Percentiles rank a stretch among this genome's conserved stretches.
Evolutionary conservation across 2,113 vertebrate genomes (phyloP).

Genomic region (Alligator mississippiensis): DNA sequence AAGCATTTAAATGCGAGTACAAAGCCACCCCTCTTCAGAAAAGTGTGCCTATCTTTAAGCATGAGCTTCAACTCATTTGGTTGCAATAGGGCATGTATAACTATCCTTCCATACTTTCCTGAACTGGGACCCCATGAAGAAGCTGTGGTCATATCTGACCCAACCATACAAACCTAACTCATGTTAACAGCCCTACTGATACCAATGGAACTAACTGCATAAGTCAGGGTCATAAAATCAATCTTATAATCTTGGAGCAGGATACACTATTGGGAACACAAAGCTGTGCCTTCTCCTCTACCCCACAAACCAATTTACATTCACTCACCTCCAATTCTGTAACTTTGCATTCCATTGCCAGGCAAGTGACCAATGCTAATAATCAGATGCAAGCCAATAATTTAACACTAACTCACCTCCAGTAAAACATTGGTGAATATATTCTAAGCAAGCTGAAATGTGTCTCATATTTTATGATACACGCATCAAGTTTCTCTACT

Average conservation of each 20-base stretch:
- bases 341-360: neutral
- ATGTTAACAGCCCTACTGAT: neutral
- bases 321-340: neutral
- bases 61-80: neutral
- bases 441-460: neutral
- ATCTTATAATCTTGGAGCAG: neutral
- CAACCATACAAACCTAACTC: no score
- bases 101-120: neutral
- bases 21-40: neutral
- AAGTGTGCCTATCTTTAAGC: neutral
- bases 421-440: neutral
- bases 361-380: neutral
- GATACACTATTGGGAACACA: no score
- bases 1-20: rapidly evolving
- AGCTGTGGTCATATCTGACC: no score
- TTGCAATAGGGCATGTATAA: neutral
- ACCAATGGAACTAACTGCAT: neutral
- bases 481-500: neutral
- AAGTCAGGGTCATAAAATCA: neutral
- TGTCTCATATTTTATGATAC: neutral
- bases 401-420: neutral
- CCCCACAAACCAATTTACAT: neutral
- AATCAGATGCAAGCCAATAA: neutral
- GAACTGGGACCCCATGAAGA: neutral
- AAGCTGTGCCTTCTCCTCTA: no score